Evolutionary conservation across 2,888 invertebrate species (phyloP).

Genomic region (Eutolmus rufibarbis): DNA sequence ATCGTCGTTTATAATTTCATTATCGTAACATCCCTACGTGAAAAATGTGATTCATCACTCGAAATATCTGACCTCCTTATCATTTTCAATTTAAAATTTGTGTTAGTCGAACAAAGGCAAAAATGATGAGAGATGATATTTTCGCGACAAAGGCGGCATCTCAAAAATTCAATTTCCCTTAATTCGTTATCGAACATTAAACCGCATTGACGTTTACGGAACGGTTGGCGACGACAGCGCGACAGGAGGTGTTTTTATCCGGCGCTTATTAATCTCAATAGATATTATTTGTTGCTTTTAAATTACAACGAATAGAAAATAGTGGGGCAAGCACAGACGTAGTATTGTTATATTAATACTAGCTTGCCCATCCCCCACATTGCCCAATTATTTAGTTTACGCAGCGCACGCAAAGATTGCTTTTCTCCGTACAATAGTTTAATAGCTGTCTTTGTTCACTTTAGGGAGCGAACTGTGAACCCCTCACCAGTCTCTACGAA

Average conservation of each 20-base stretch:
- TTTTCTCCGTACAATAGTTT: no score
- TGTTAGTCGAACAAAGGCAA: not conserved
- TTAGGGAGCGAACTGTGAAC: no score
- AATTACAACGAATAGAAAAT: no score
- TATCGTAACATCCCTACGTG: not conserved
- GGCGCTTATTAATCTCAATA: not conserved
- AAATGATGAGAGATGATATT: not conserved
- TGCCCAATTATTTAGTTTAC: no score
- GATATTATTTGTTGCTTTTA: not conserved
- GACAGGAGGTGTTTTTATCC: not conserved
- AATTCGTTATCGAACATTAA: constrained; percentile 36
- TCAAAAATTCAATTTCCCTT: constrained; percentile 38
- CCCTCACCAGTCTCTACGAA: no score
- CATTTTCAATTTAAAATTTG: not conserved
- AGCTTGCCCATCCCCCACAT: no score
- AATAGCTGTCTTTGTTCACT: no score
- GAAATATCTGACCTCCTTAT: not conserved
- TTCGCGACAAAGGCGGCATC: not conserved
- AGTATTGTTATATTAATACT: no score
- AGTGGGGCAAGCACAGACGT: no score
- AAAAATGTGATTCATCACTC: not conserved
- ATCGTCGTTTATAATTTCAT: no score
- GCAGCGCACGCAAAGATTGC: no score
- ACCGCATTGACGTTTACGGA: not conserved
- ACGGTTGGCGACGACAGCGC: not conserved